Percentiles rank a stretch among this genome's conserved stretches.
phyloP scores from a whole-genome alignment of 2,888 invertebrate species.

The Drosophila glabriapex region DNA sequence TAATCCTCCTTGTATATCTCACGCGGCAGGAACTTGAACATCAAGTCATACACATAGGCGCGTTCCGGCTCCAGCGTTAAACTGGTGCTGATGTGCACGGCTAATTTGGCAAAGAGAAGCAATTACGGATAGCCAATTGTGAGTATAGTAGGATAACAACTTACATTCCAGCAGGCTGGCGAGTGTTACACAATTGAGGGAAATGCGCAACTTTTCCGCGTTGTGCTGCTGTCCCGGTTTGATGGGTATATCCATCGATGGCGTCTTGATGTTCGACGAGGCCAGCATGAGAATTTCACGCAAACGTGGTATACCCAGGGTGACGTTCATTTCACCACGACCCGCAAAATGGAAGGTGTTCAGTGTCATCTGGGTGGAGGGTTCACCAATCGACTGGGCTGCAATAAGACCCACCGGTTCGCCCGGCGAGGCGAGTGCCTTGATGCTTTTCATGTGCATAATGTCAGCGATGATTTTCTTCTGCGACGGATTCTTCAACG shows the following conservation, averaged over 20 bases:
- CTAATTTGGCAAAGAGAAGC: constrained; percentile 46
- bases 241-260: constrained; percentile 97
- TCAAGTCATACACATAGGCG: constrained; percentile 89
- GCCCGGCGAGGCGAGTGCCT: constrained; percentile 93
- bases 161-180: constrained; percentile 90
- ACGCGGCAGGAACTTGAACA: constrained; percentile 91
- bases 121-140: not conserved
- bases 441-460: constrained; percentile 91
- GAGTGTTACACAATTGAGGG: constrained; percentile 92
- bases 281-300: constrained; percentile 99
- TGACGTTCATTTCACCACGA: constrained; percentile 99
- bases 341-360: constrained; percentile 99
- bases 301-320: constrained; percentile 98
- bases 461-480: constrained; percentile 88
- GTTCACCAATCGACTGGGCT: constrained; percentile 99
- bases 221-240: constrained; percentile 86
- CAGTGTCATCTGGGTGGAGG: constrained; percentile 99
- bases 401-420: constrained; percentile 97
- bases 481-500: constrained; percentile 85
- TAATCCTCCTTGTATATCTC: constrained; percentile 91
- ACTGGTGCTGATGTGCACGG: constrained; percentile 80
- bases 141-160: constrained; percentile 26
- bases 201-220: constrained; percentile 90
- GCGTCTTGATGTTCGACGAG: constrained; percentile 96
- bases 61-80: constrained; percentile 87